phyloP scores from a whole-genome alignment of 2,113 vertebrate species.

The Montifringilla adamsi region DNA sequence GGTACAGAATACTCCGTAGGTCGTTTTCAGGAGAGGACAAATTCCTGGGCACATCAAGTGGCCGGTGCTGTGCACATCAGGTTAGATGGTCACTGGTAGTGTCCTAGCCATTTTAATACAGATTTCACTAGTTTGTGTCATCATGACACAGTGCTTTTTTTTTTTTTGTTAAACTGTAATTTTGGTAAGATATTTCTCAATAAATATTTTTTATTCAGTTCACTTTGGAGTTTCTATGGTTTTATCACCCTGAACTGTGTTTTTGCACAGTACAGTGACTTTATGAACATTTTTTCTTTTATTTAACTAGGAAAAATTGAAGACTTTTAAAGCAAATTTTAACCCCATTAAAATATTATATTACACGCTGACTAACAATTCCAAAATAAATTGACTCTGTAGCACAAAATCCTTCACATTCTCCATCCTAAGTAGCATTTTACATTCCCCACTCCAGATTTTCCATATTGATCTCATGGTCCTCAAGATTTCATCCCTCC shows the following conservation, averaged over 20 bases:
- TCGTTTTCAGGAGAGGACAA: neutral
- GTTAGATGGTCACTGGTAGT: neutral
- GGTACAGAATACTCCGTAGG: neutral
- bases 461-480: neutral
- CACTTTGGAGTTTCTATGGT: accelerated
- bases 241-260: neutral
- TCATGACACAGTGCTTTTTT: neutral
- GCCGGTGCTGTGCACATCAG: accelerated
- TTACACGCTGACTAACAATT: neutral
- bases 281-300: neutral
- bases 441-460: neutral
- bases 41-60: neutral
- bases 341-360: neutral
- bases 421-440: neutral
- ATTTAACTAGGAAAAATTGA: neutral
- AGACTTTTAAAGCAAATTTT: neutral
- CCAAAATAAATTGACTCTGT: neutral
- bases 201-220: neutral
- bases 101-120: neutral
- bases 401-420: neutral
- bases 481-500: neutral
- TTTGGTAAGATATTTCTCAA: neutral
- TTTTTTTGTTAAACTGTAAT: neutral
- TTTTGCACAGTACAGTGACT: neutral
- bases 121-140: neutral